Evolutionary conservation across 2,797 vertebrate genomes (phyloP).

Genomic region (Halcyon leucocephala): DNA sequence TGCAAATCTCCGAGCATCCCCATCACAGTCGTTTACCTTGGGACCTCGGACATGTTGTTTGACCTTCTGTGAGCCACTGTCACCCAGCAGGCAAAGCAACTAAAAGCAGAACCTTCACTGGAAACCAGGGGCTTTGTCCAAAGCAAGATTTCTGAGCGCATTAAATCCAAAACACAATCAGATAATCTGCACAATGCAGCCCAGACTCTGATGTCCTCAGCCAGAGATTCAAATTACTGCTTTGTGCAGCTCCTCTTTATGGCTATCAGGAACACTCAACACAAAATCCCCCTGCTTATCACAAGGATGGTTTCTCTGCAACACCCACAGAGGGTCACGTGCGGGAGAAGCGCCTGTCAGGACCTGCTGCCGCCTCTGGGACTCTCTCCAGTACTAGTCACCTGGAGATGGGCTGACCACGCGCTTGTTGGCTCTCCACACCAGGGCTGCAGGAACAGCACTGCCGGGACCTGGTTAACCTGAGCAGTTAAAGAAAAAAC

Average conservation of each 20-base stretch:
- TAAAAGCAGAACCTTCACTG: background rate
- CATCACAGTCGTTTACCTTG: rapidly evolving
- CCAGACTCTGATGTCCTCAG: background rate
- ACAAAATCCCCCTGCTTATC: background rate
- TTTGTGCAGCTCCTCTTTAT: rapidly evolving
- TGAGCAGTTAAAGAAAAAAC: background rate
- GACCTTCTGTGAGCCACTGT: background rate
- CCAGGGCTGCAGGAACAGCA: background rate
- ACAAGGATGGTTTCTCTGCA: background rate
- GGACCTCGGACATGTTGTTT: rapidly evolving
- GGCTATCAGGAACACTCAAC: background rate
- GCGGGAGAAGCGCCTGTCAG: background rate
- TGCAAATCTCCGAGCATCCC: background rate
- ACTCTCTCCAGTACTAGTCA: background rate
- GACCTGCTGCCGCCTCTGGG: background rate
- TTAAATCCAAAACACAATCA: conserved; percentile 14
- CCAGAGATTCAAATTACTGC: background rate
- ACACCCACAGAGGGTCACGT: background rate
- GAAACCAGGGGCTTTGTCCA: background rate
- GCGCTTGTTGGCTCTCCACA: background rate
- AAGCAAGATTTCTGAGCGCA: background rate
- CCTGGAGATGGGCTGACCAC: conserved; percentile 3
- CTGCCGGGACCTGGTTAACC: background rate
- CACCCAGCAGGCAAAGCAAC: background rate
- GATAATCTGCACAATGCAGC: background rate